These are phyloP conservation scores for Amphibalanus amphitrite DNA, from an alignment of 1,140 invertebrate genomes.

Conservation along the genomic window DNA sequence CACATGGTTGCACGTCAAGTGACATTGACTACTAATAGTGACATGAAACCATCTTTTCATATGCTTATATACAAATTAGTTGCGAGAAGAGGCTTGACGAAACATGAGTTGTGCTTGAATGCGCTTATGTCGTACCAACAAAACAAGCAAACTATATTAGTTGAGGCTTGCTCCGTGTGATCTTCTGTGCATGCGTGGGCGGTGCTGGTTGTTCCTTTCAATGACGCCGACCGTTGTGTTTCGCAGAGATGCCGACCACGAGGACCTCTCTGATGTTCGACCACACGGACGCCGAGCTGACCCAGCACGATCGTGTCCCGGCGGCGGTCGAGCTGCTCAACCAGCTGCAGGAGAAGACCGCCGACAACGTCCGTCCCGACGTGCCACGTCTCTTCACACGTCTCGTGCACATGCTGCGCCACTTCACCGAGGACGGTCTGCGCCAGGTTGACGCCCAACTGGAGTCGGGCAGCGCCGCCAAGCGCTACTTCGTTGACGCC, in stretches of 20 bases:
- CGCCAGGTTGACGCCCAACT: conserved; percentile 12
- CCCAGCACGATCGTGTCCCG: conserved; percentile 9
- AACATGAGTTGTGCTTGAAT: too few species aligned
- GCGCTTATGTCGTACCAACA: too few species aligned
- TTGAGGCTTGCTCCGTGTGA: too few species aligned
- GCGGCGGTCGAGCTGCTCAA: conserved; percentile 3
- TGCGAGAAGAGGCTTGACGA: too few species aligned
- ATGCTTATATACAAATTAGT: too few species aligned
- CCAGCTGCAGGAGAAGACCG: conserved; percentile 26
- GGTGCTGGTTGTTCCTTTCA: too few species aligned
- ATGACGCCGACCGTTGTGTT: too few species aligned
- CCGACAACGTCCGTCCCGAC: conserved; percentile 30
- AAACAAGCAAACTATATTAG: too few species aligned
- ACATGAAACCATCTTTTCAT: too few species aligned
- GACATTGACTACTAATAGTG: too few species aligned
- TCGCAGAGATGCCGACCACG: not conserved
- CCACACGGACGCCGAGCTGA: conserved; percentile 13
- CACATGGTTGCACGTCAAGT: too few species aligned
- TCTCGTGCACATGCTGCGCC: conserved; percentile 22
- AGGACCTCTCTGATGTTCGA: conserved; percentile 13
- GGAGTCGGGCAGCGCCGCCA: conserved; percentile 4
- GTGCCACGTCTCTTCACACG: conserved; percentile 27
- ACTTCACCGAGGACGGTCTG: conserved; percentile 15
- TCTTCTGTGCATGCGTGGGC: too few species aligned
- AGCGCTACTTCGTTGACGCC: conserved; percentile 46